Evolutionary conservation across 1,140 invertebrate species (phyloP), one percentile per base, ranked within the genome.

Genomic region (Heliconius melpomene): DNA sequence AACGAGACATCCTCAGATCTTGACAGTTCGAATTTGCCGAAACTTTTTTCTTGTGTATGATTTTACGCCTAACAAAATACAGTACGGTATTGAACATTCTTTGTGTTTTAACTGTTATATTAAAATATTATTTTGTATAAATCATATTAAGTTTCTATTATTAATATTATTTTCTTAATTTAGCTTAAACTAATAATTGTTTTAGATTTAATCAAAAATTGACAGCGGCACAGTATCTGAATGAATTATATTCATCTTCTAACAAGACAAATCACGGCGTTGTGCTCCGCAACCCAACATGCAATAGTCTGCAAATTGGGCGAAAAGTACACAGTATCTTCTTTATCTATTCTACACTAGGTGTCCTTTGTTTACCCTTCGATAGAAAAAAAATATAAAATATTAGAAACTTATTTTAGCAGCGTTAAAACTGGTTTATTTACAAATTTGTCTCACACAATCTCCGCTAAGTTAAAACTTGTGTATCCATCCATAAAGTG

Each of bases 401-500:
- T 32, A 40, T 11, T 40, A 6, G 11, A 46, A 46, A 46, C 13
- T 16, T 0, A 16, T 16, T 46, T 16, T 46, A 46, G 40, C 40
- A 46, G 40, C 11, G 40, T 46, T 46, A 23, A n/a, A 57, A 57
- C 7, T 57, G 18, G 18, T 72, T 72, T 72, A 20, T 71, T 50
- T 75, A 29, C 75, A 77, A 71, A 75, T 77, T 71, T 77, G 36
- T 36, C 29, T 46, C 32, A 8, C 20, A 76, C 57, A 38, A 76
- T 72, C 29, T 23, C 46, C 11, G 26, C 50, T 77, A 50, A 73
- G 75, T 80, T 77, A 66, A 80, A 80, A 80, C 70, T 73, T 40
- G 70, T 79, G 77, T 79, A 82, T 38, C 36, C 23, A 52, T 26
- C 71, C 71, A 38, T 82, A 70, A 77, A 74, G 74, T 40, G 72